Percentiles rank a stretch among this genome's conserved stretches.
Evolutionary conservation across 2,888 invertebrate species (phyloP).

Genomic region (Cosmopolites sordidus): DNA sequence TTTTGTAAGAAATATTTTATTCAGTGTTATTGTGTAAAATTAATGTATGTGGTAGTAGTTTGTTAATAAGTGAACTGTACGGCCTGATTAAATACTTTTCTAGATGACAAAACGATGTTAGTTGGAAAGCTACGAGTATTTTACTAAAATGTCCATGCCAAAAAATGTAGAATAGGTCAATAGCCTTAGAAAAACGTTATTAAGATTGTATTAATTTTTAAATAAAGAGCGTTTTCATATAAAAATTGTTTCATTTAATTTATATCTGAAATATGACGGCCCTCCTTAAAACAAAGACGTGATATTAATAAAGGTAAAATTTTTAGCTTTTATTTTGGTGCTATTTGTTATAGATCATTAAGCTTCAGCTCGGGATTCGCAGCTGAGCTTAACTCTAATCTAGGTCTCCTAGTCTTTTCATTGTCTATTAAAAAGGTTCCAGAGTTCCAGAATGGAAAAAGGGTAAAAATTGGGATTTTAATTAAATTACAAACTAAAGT

Average conservation of each 20-base stretch:
- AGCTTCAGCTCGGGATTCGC: no score
- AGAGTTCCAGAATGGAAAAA: no score
- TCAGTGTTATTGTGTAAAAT: not conserved
- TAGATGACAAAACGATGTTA: not conserved
- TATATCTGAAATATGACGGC: no score
- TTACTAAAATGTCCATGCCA: conserved; percentile 20
- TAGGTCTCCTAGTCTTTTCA: no score
- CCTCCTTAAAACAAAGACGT: no score
- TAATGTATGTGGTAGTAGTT: not conserved
- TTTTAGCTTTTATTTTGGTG: no score
- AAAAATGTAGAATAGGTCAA: conserved; percentile 13
- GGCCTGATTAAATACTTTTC: not conserved
- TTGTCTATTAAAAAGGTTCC: no score
- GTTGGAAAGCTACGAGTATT: not conserved
- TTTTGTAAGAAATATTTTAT: not conserved
- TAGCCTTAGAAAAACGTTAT: conserved; percentile 5
- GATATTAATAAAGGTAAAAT: no score
- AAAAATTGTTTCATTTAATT: not conserved
- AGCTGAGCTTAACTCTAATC: no score
- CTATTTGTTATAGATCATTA: no score
- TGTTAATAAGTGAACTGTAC: not conserved
- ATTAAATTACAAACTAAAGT: no score
- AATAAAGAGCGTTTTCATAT: conserved; percentile 14
- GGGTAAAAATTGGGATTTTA: no score
- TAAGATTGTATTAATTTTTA: conserved; percentile 19